Conservation (phyloP, 2,888 invertebrate species). For the Archips crataeganus region DNA sequence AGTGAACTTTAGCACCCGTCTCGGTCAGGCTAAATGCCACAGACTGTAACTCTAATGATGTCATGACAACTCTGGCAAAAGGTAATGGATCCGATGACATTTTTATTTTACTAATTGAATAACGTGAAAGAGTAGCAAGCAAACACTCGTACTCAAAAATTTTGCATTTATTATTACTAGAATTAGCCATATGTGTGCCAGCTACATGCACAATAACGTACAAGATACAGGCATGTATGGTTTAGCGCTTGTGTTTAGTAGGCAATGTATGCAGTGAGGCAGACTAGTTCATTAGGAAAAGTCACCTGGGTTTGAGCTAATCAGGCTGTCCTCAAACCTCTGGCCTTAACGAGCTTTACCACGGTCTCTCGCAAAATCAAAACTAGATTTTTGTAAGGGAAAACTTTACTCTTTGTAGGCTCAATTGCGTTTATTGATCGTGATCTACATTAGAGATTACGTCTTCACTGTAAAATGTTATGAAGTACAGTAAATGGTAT, state of each 20-base stretch:
- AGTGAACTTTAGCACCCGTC: no score
- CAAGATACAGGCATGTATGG: not conserved
- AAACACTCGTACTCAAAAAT: no score
- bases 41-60: no score
- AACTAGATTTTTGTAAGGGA: not conserved
- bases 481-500: no score
- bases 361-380: not conserved
- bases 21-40: no score
- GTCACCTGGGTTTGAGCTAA: conserved; percentile 4
- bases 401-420: not conserved
- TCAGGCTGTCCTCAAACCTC: not conserved
- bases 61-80: no score
- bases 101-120: no score
- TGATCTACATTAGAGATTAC: not conserved
- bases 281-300: not conserved
- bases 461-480: no score
- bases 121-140: no score
- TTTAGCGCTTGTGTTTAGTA: not conserved
- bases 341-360: not conserved
- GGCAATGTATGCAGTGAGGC: not conserved
- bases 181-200: no score
- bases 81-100: no score
- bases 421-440: not conserved
- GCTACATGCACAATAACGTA: not conserved
- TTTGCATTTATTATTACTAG: no score